Conservation (phyloP, 2,888 invertebrate species). For the Tribolium freemani region DNA sequence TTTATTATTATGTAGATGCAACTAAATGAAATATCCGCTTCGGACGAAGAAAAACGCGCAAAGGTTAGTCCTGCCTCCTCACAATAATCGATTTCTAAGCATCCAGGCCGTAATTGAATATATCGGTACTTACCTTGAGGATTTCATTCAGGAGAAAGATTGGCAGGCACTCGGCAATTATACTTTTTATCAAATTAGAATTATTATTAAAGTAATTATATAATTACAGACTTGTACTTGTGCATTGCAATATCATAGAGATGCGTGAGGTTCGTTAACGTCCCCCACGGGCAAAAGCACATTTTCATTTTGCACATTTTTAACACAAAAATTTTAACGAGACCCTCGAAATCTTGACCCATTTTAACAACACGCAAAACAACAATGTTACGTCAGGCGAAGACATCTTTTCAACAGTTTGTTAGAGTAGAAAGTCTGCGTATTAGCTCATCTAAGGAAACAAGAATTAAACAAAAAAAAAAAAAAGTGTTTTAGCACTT, state of each 20-base stretch:
- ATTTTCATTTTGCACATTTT: constrained; percentile 31
- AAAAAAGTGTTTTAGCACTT: too few relatives aligned
- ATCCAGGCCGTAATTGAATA: constrained; percentile 28
- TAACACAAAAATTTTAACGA: constrained; percentile 36
- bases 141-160: constrained; percentile 37
- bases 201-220: constrained; percentile 47
- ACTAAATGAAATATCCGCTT: background rate
- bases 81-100: constrained; percentile 24
- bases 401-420: constrained; percentile 17
- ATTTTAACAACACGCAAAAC: constrained; percentile 15
- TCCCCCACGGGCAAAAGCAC: constrained; percentile 28
- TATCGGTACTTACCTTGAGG: constrained; percentile 42
- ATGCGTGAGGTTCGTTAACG: constrained; percentile 45
- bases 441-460: too few relatives aligned
- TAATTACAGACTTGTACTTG: constrained; percentile 40
- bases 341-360: constrained; percentile 27
- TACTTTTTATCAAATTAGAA: constrained; percentile 45
- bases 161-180: constrained; percentile 41
- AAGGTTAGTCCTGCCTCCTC: background rate
- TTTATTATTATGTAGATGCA: constrained; percentile 15
- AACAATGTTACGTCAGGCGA: background rate
- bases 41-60: background rate
- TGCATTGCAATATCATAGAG: constrained; percentile 17
- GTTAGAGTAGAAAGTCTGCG: background rate
- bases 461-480: too few relatives aligned